Evolutionary conservation across 2,888 invertebrate species (phyloP), one percentile per base, ranked within the genome.

Genomic region (Plagiodera versicolora): DNA sequence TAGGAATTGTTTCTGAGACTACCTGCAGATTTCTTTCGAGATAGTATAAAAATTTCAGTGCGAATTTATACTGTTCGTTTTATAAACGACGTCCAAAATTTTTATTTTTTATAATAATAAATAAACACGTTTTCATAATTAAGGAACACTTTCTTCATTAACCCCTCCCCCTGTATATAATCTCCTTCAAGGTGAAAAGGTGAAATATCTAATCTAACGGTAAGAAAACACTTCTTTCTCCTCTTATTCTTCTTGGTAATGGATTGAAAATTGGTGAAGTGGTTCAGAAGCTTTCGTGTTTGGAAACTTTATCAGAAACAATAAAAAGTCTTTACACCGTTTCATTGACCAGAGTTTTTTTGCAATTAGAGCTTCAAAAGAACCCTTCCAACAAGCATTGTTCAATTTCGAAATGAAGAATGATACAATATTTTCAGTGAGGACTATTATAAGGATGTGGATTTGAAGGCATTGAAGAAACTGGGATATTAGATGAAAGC

Each of bases 391-490:
- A 10, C 9, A 39, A 5, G 3, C 3, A n/a, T 39, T 6, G 10
- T 47, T 55, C 47, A 35, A 28, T 46, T 52, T 14, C 10, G 32
- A 51, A 35, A 52, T 10, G 39, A 39, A 17, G 14, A 20, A 24
- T n/a, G 24, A n/a, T 0, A 14, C 18, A 35, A 18, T 14, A 35
- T 71, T 72, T 75, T 70, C 85, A 94, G 94, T 82, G 92, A 94
- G 84, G 94, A 94, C 83, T 94, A 94, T 84, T 94, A 94, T 81
- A 94, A 94, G 70, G 93, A 93, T 77, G 89, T 94, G 75, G 94
- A 94, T 81, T 84, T 94, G 71, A 94, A 94, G 82, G 89, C 91
- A 62, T 83, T 94, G 76, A 91, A 90, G 84, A 94, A 94, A 80
- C 82, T 89, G 82, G 92, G 92, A 78, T 88, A 86, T 81, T 87